Evolutionary conservation across 2,888 invertebrate species (phyloP), one percentile per base, ranked within the genome.

Genomic region (Drosophila austrosaltans): DNA sequence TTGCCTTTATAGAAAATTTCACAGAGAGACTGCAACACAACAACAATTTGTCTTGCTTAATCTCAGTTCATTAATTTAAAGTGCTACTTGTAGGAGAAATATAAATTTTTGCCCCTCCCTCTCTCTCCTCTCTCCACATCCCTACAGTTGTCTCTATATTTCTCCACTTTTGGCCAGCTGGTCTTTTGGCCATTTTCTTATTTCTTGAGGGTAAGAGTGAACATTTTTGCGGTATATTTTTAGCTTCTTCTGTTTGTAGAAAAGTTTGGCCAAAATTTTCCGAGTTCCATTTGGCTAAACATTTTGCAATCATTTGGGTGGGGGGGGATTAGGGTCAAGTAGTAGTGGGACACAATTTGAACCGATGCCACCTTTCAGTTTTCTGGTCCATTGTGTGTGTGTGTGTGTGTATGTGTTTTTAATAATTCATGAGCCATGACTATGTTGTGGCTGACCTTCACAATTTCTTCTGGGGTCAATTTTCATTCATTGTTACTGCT

Each of bases 51-150:
- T 86, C 89, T 86, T 86, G 76, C 85, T 86, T 89, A 86, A 86
- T 89, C 85, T 89, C 80, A 87, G 85, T 86, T 89, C 85, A 86
- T 86, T 86, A 86, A 86, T 86, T 86, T 86, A 89, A 86, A 86
- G 85, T 89, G 89, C 82, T 82, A 87, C 82, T 82, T 66, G 79
- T 60, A 75, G 53, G 7, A 63, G 72, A 22, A 28, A 58, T 36
- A 36, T 8, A 36, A 36, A 36, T 8, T 36, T 5, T 30, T 16
- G 30, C 12, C 32, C 10, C 44, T 10, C 44, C 10, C 6, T 32
- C 32, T 8, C 8, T n/a, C n/a, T 22, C 10, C 48, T 1, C 48
- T 28, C 22, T 8, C 12, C 4, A 3, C 4, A 3, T 12, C 25
- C 10, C 48, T 48, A 16, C 1, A 1, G 10, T 25, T 16, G 16